These are phyloP conservation scores for Rhagium mordax DNA, from an alignment of 2,888 invertebrate genomes.

Conservation along the genomic window DNA sequence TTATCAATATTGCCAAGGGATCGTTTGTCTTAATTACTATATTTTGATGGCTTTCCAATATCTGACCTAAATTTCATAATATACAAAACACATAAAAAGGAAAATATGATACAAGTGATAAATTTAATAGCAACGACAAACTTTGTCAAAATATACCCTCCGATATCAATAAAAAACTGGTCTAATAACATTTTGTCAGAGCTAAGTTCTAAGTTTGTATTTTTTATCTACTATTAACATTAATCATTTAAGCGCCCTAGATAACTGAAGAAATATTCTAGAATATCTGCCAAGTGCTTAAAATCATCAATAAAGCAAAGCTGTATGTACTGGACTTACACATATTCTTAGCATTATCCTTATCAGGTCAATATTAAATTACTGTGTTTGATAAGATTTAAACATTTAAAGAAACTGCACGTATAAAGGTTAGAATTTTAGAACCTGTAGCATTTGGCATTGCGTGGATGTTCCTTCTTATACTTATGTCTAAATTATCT, in stretches of 20 bases:
- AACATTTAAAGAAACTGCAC: no score
- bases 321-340: no score
- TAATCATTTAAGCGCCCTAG: background rate
- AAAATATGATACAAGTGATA: constrained; percentile 11
- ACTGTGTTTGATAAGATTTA: no score
- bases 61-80: constrained; percentile 10
- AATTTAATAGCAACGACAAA: constrained; percentile 20
- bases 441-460: no score
- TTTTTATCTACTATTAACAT: background rate
- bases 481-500: no score
- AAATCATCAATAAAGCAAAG: no score
- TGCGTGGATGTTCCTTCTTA: no score
- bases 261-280: no score
- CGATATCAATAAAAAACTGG: background rate
- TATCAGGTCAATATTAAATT: no score
- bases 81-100: constrained; percentile 10
- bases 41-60: constrained; percentile 27
- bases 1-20: constrained; percentile 10
- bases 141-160: background rate
- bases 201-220: background rate
- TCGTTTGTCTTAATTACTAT: constrained; percentile 28
- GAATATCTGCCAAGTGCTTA: no score
- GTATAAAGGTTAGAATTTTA: no score
- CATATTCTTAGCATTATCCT: no score
- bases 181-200: background rate